Evolutionary conservation across 2,888 invertebrate species (phyloP).

Genomic region (Limenitis camilla): DNA sequence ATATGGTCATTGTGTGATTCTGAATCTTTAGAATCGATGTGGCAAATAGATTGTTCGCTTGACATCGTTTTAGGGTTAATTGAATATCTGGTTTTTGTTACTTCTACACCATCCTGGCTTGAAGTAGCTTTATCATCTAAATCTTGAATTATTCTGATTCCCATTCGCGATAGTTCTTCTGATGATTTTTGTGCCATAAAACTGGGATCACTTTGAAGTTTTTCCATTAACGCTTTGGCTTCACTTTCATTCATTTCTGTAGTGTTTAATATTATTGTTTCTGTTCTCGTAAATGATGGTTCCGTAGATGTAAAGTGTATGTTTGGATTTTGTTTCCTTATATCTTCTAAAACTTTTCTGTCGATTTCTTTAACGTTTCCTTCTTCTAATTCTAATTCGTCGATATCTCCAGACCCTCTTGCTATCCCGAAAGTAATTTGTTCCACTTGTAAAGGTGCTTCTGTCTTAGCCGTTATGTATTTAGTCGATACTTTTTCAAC

Average conservation of each 20-base stretch:
- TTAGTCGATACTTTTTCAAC: slow-evolving; percentile 62
- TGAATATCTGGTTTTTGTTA: slow-evolving; percentile 62
- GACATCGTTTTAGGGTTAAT: slow-evolving; percentile 64
- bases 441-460: slow-evolving; percentile 66
- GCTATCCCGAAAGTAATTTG: slow-evolving; percentile 65
- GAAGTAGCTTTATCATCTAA: slow-evolving; percentile 55
- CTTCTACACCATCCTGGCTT: slow-evolving; percentile 45
- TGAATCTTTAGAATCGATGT: slow-evolving; percentile 34
- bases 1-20: slow-evolving; percentile 73
- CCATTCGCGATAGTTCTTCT: slow-evolving; percentile 60
- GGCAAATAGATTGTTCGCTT: slow-evolving; percentile 49
- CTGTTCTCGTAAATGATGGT: slow-evolving; percentile 63
- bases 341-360: slow-evolving; percentile 57
- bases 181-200: slow-evolving; percentile 65
- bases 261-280: slow-evolving; percentile 72
- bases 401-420: slow-evolving; percentile 51
- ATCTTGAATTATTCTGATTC: slow-evolving; percentile 59
- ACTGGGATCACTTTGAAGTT: slow-evolving; percentile 62
- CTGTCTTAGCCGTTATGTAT: slow-evolving; percentile 54
- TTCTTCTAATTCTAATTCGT: slow-evolving; percentile 58
- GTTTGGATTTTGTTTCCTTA: slow-evolving; percentile 63
- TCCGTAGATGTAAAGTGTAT: slow-evolving; percentile 65
- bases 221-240: slow-evolving; percentile 63
- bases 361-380: slow-evolving; percentile 62
- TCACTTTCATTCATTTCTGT: slow-evolving; percentile 63